These are phyloP conservation scores for Nicator chloris DNA, from an alignment of 2,113 vertebrate genomes.

Conservation along the genomic window DNA sequence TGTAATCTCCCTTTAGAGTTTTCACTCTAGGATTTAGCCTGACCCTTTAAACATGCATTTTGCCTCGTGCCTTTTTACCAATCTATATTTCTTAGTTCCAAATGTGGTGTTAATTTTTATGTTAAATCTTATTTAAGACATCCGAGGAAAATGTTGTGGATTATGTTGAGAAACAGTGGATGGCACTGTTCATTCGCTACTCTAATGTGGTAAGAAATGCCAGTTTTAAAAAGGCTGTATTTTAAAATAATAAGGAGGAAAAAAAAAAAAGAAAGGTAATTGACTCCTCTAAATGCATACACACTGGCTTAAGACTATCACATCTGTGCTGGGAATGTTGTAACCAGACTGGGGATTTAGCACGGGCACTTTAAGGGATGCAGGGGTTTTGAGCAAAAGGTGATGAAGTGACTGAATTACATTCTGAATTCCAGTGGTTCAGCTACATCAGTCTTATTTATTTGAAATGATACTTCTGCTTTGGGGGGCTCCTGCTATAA, in stretches of 20 bases:
- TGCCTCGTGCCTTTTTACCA: background rate
- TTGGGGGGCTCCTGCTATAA: conserved; percentile 41
- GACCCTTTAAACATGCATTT: background rate
- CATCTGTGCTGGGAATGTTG: conserved; percentile 41
- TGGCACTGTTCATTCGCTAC: conserved; percentile 61
- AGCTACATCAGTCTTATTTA: conserved; percentile 46
- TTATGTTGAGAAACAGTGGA: conserved; percentile 57
- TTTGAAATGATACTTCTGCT: conserved; percentile 52
- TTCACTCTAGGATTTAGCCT: background rate
- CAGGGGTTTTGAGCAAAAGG: conserved; percentile 34
- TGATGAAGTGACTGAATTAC: conserved; percentile 45
- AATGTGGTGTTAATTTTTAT: background rate
- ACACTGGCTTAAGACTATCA: conserved; percentile 26
- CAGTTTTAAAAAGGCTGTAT: conserved; percentile 7
- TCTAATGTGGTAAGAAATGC: background rate
- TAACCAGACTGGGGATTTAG: conserved; percentile 19
- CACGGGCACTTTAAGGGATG: background rate
- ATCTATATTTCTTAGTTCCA: background rate
- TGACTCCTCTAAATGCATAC: conserved; percentile 28
- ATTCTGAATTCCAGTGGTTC: conserved; percentile 45
- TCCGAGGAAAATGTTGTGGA: background rate
- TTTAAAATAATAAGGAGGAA: conserved; percentile 8
- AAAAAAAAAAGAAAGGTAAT: background rate
- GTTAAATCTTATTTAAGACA: background rate
- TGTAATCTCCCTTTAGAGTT: background rate